Conservation (phyloP, 2,797 vertebrate species). For the Neosilurus mollespiculum region DNA sequence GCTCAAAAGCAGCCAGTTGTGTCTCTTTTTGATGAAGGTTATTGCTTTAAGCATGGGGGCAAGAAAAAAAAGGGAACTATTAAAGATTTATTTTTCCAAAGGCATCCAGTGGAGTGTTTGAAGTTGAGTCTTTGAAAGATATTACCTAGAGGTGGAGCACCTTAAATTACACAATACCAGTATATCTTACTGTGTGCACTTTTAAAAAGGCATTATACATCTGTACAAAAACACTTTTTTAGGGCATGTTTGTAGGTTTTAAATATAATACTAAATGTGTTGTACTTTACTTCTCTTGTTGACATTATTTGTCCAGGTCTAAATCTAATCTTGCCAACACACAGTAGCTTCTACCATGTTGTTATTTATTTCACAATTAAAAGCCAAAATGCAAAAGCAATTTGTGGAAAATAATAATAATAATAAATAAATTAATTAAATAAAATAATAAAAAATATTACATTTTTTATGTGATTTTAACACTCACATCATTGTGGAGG, state of each 20-base stretch:
- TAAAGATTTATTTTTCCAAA: slow-evolving; percentile 14
- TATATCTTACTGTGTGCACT: background rate
- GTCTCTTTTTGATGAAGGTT: slow-evolving; percentile 8
- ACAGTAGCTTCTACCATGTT: background rate
- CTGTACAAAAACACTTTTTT: background rate
- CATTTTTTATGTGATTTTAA: too few relatives aligned
- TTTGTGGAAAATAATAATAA: too few relatives aligned
- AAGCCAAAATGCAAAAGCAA: too few relatives aligned
- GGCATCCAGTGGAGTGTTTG: background rate
- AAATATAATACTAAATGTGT: background rate
- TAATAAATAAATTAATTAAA: too few relatives aligned
- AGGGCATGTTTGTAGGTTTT: background rate
- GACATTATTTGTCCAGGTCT: background rate
- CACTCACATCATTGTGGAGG: too few relatives aligned
- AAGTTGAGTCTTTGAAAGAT: slow-evolving; percentile 5
- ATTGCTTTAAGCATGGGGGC: slow-evolving; percentile 16
- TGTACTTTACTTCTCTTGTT: background rate
- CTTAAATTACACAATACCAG: background rate
- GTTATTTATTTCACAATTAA: too few relatives aligned
- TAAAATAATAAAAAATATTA: too few relatives aligned
- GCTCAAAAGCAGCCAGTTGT: slow-evolving; percentile 1
- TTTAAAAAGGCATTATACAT: background rate
- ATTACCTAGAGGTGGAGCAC: background rate
- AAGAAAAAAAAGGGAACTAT: too few relatives aligned
- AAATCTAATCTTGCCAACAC: too few relatives aligned